Evolutionary conservation across 2,888 invertebrate genomes (phyloP).

Genomic region (Orchesellides sinensis): DNA sequence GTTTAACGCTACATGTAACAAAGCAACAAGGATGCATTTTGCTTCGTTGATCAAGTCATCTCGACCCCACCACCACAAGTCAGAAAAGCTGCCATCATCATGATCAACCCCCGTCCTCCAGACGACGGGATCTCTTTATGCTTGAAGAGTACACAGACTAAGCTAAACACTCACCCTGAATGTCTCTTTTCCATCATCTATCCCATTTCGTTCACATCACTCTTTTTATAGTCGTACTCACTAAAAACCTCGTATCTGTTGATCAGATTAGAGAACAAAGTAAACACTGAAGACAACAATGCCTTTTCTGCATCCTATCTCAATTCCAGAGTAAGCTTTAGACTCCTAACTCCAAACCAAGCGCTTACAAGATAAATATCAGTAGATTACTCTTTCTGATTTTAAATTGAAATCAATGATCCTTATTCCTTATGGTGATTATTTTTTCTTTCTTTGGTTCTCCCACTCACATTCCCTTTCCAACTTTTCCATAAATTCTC

Average conservation of each 20-base stretch:
- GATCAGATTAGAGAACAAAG: conserved; percentile 45
- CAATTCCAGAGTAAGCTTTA: not conserved
- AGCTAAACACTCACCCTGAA: too few relatives aligned
- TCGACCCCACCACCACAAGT: too few relatives aligned
- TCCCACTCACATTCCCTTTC: too few relatives aligned
- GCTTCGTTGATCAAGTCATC: too few relatives aligned
- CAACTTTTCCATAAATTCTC: conserved; percentile 27
- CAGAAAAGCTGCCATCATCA: too few relatives aligned
- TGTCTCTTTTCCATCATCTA: conserved; percentile 39
- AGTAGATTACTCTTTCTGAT: conserved; percentile 31
- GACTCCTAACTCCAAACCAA: not conserved
- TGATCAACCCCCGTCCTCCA: not conserved
- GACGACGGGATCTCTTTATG: too few relatives aligned
- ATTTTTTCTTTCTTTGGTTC: conserved; percentile 32
- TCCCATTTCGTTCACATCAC: conserved; percentile 1
- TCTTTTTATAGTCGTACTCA: not conserved
- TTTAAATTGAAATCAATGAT: conserved; percentile 64
- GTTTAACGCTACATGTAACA: not conserved
- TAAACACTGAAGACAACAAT: conserved; percentile 21
- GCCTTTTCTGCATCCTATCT: not conserved
- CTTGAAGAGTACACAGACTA: too few relatives aligned
- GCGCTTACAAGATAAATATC: conserved; percentile 47
- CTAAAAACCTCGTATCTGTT: conserved; percentile 46
- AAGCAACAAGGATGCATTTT: not conserved
- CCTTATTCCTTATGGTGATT: conserved; percentile 52